Base-by-base conservation (phyloP, 2,888 invertebrate genomes). In the Anoplius nigerrimus region DNA sequence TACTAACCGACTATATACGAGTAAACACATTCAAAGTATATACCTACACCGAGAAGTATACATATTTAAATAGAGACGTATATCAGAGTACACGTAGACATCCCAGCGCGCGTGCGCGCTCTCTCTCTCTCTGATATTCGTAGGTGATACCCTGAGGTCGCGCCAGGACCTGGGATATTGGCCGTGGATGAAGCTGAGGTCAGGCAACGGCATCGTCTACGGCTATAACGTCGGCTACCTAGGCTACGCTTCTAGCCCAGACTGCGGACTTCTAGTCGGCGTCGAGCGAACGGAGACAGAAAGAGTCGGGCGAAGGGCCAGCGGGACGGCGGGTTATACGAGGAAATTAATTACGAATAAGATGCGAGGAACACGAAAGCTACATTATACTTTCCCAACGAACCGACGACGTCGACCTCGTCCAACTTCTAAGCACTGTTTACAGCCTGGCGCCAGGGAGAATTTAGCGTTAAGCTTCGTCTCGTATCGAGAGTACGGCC, bases 261-360 rank as follows among this genome's bases (percentile, higher is more conserved):
- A n/a, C n/a, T n/a, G n/a, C n/a, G n/a, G n/a, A n/a, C n/a, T n/a
- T n/a, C n/a, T n/a, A n/a, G n/a, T n/a, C n/a, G n/a, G 18, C 15
- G 5, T 11, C 16, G 53, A 48, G 55, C 56, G 42, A 20, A 22
- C 34, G 55, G 45, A 34, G 20, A 18, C 15, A 16, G 13, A 43
- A 6, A 11, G 18, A 34, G 27, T n/a, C 13, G 22, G 27, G 48
- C 18, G n/a, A 6, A 24, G 48, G 16, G 8, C 16, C 48, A 2
- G 48, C 4, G n/a, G 5, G 1, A 55, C 22, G n/a, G 21, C 27
- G 27, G n/a, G 22, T 20, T 51, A 62, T 63, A 60, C 65, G 59
- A 45, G 62, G 65, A 64, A 76, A 81, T 81, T 81, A 81, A 81
- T 82, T 80, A 80, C 72, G 71, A 76, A 79, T 76, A 80, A 75